A percentile compares a stretch with the other conserved stretches of the same genome.
These are phyloP conservation scores for Panthera tigris DNA, from an alignment of 2,113 vertebrate species.

Conservation along the genomic window DNA sequence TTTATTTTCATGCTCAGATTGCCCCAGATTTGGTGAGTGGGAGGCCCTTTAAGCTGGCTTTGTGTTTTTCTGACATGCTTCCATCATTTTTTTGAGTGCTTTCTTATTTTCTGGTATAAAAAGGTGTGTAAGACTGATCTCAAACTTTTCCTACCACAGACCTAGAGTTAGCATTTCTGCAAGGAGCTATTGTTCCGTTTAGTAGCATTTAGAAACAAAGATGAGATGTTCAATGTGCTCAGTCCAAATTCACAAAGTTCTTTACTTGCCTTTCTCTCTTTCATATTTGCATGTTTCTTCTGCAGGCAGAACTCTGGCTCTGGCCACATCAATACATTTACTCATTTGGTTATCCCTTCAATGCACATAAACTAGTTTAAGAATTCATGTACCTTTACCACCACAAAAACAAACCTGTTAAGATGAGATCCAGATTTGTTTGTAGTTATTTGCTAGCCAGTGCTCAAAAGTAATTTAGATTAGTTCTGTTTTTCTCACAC, in stretches of 20 bases:
- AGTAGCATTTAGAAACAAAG: background rate
- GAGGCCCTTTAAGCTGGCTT: background rate
- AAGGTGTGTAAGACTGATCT: background rate
- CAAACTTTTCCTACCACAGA: background rate
- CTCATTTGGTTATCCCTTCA: background rate
- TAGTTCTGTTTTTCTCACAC: background rate
- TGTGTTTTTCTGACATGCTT: background rate
- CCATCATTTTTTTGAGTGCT: background rate
- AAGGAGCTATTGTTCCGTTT: background rate
- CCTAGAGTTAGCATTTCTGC: background rate
- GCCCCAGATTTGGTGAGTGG: background rate
- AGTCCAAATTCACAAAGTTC: background rate
- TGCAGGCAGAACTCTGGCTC: background rate
- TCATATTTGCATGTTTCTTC: background rate
- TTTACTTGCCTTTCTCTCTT: background rate
- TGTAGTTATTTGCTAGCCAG: background rate
- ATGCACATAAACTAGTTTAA: background rate
- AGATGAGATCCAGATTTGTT: background rate
- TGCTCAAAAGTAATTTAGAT: slow-evolving; percentile 16
- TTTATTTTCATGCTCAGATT: background rate
- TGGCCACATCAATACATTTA: background rate
- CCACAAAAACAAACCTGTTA: slow-evolving; percentile 3
- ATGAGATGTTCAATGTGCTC: background rate
- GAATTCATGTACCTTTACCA: background rate
- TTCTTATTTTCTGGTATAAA: background rate